Percentiles rank a stretch among this genome's conserved stretches.
These are phyloP conservation scores for Siniperca undulata DNA, from an alignment of 2,797 vertebrate species.

Conservation along the genomic window DNA sequence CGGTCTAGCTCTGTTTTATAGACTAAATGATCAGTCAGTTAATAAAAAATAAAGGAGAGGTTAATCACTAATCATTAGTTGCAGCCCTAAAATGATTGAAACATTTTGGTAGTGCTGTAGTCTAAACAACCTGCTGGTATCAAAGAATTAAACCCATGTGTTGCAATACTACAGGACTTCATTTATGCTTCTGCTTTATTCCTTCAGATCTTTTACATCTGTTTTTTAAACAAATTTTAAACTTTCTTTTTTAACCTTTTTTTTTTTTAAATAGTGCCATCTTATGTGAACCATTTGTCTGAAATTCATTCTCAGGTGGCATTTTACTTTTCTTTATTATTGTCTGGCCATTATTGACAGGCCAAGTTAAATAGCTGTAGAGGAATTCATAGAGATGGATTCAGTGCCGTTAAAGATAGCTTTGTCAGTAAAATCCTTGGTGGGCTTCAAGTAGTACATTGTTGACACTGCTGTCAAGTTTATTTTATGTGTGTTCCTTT, in stretches of 20 bases:
- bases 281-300: not conserved
- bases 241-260: not conserved
- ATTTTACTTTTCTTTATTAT: not conserved
- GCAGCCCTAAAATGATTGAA: not conserved
- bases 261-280: too few relatives aligned
- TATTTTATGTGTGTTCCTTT: not conserved
- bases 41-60: too few relatives aligned
- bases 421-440: constrained; percentile 34
- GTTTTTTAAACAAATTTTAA: not conserved
- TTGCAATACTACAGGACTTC: not conserved
- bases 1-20: too few relatives aligned
- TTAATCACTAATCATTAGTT: too few relatives aligned
- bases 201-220: not conserved
- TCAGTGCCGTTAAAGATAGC: not conserved
- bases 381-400: not conserved
- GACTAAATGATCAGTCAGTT: too few relatives aligned
- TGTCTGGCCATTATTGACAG: not conserved
- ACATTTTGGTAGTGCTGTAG: not conserved
- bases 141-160: not conserved
- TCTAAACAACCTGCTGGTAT: not conserved
- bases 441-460: not conserved
- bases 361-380: not conserved
- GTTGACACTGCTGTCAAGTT: not conserved
- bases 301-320: not conserved
- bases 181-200: not conserved